Base-by-base conservation (phyloP, 1,140 invertebrate species). In the Drosophila nigromelanica region DNA sequence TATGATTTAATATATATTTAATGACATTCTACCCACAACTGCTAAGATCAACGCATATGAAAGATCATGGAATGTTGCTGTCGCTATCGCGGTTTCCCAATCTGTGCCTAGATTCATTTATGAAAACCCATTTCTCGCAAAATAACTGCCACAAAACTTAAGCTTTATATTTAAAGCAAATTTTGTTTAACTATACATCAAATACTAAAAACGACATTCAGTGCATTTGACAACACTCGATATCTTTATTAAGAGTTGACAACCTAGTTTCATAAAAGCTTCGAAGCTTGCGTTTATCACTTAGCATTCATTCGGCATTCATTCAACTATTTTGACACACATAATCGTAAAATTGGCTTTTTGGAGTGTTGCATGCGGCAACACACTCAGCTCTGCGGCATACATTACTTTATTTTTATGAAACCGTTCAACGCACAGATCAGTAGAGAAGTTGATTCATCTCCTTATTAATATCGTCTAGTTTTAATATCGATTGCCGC, bases 31-130 rank as follows among this genome's bases (percentile, higher is more conserved):
- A 33, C 55, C 47, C 33, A 43, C 47, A 42, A 62, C 35, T 39
- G 43, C 60, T 43, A 51, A 51, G n/a, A 69, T 78, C 73, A 78
- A 79, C 62, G 78, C 76, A 90, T 90, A 90, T 87, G 82, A 74
- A 79, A 67, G 85, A 86, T 90, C 85, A 90, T 90, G 90, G 80
- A 91, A 91, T 90, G 89, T 90, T 90, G 82, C 83, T 90, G 89
- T 92, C 91, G 91, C 91, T 92, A 92, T 92, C 91, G 91, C 91
- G 91, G 91, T 92, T 81, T 89, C 91, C 91, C 91, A 92, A 92
- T 92, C 91, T 92, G 91, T 91, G 90, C 91, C 78, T 90, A 76
- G 69, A 74, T 75, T 82, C 73, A 87, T 82, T 86, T 81, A 71
- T 73, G 64, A 80, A 83, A 59, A 52, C 50, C 64, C 66, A 81